Conservation (phyloP, 2,113 vertebrate species). For the Oreochromis niloticus region DNA sequence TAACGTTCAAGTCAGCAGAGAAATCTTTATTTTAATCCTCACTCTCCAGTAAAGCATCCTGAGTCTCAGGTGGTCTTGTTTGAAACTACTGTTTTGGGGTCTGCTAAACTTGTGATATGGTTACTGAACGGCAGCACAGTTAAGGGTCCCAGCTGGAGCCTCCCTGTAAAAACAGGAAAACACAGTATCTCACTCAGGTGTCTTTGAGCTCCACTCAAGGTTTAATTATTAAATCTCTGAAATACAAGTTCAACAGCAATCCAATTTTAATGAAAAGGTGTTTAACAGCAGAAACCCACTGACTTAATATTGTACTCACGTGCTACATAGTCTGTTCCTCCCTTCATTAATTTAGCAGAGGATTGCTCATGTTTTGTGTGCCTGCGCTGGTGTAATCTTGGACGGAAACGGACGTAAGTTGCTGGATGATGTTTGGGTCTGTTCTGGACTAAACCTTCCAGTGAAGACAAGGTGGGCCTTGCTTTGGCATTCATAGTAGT, state of each 20-base stretch:
- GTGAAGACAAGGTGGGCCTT: not conserved
- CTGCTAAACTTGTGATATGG: not conserved
- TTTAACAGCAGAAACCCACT: not conserved
- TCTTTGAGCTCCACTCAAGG: not conserved
- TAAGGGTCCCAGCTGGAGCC: constrained; percentile 46
- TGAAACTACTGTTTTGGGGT: not conserved
- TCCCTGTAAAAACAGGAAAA: not conserved
- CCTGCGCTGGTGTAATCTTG: not conserved
- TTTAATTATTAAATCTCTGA: not conserved
- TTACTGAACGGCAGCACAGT: not conserved
- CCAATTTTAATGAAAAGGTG: not conserved
- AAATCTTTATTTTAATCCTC: not conserved
- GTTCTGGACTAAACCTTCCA: not conserved
- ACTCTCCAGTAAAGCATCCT: not conserved
- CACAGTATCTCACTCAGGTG: not conserved
- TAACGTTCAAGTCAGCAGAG: not conserved
- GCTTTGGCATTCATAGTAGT: not conserved
- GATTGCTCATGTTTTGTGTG: not conserved
- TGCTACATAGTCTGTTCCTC: not conserved
- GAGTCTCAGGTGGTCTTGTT: not conserved
- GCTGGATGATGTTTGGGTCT: not conserved
- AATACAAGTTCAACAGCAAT: not conserved
- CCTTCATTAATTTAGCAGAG: not conserved
- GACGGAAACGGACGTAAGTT: not conserved
- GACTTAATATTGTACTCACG: not conserved